Base-by-base conservation (phyloP, 1,140 invertebrate genomes). In the Drosophila lacertosa region DNA sequence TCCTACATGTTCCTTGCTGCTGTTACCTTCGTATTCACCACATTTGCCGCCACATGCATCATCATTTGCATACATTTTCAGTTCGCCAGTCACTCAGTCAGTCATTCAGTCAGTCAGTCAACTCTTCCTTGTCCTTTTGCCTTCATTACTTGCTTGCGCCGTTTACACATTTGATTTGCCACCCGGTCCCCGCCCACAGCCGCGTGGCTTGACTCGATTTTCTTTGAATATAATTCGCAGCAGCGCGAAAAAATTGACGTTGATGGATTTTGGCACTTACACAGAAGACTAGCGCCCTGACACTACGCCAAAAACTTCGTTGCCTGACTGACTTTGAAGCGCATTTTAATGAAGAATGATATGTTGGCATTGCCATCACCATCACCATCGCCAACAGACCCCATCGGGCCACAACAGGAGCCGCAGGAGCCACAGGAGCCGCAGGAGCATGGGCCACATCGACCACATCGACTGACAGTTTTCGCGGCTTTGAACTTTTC, bases 201-300 rank as follows among this genome's bases (percentile, higher is more conserved):
- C 35, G 33, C 55, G 22, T 62, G 37, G 48, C 68, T 66, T 59
- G 39, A 77, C 66, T 89, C 84, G 78, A 89, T 89, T 89, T 89
- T 83, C 82, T 77, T 88, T 83, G 86, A 77, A 89, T 83, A 89
- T 79, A 89, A 89, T 89, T 89, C 81, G 81, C 65, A 59, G 70
- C 37, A 58, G 54, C 22, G 69, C 44, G 55, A 59, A 73, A 54
- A 80, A 81, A 89, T 79, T 89, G 83, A 89, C 83, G 83, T 89
- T 89, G 83, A 89, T 89, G 83, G 83, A 89, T 89, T 89, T 89
- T 89, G 83, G 84, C 83, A 89, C 83, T 89, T 89, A 89, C 83
- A 89, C 75, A 89, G 84, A 81, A 89, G 84, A 86, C 83, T 72
- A 83, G 77, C 81, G 83, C 84, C 83, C 83, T 77, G 82, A 77